phyloP scores from a whole-genome alignment of 2,888 invertebrate genomes.

The Andrena chrysosceles region DNA sequence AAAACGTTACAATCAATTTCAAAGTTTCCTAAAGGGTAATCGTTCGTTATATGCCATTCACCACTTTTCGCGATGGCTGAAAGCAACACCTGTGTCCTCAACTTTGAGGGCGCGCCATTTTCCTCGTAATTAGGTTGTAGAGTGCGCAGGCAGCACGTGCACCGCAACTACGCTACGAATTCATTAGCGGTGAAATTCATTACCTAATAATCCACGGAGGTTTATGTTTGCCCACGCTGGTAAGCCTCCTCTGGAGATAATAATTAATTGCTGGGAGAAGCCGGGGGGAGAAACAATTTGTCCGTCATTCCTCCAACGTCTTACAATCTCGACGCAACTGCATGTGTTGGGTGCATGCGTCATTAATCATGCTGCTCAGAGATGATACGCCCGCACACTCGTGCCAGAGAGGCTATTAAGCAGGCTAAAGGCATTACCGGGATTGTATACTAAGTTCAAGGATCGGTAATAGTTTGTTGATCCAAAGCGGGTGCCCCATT shows the following conservation, averaged over 20 bases:
- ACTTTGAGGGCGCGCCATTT: conserved; percentile 23
- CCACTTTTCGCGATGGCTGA: background rate
- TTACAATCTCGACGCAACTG: background rate
- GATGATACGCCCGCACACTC: background rate
- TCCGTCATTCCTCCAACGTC: background rate
- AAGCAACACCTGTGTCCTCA: background rate
- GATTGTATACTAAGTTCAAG: too few relatives aligned
- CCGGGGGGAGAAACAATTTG: conserved; percentile 9
- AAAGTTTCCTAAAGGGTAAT: background rate
- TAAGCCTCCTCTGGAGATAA: background rate
- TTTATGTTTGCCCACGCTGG: background rate
- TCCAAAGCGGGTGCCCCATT: too few relatives aligned
- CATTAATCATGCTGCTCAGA: conserved; percentile 2
- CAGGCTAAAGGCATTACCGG: background rate
- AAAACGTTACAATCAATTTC: background rate
- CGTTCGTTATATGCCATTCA: conserved; percentile 18
- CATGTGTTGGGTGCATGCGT: background rate
- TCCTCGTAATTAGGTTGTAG: conserved; percentile 46
- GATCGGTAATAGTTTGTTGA: too few relatives aligned
- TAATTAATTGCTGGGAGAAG: background rate
- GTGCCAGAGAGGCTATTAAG: background rate
- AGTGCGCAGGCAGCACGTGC: background rate
- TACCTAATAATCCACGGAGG: conserved; percentile 9
- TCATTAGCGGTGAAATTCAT: conserved; percentile 8
- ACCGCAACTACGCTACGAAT: conserved; percentile 5